These are phyloP conservation scores for Cyanoramphus novaezelandiae DNA, from an alignment of 2,113 vertebrate species.

Conservation along the genomic window DNA sequence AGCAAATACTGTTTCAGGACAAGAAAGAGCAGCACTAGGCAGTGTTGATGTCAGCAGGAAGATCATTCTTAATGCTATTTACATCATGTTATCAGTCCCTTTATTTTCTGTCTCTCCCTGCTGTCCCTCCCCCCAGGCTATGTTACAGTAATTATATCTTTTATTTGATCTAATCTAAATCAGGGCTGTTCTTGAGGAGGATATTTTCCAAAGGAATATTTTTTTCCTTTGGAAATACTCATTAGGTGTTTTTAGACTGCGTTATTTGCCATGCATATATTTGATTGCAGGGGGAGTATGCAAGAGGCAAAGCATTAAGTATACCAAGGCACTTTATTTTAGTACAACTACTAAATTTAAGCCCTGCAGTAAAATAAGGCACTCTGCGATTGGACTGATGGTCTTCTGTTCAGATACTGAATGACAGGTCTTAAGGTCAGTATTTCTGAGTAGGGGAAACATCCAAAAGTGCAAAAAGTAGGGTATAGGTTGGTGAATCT, in stretches of 20 bases:
- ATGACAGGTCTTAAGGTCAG: background rate
- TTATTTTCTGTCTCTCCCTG: background rate
- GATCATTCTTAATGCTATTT: background rate
- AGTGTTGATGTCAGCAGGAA: background rate
- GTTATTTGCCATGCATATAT: background rate
- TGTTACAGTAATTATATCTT: background rate
- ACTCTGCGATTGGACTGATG: background rate
- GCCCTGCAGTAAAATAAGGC: background rate
- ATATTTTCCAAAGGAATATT: conserved; percentile 3
- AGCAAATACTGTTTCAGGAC: background rate
- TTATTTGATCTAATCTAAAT: conserved; percentile 25
- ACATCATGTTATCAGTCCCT: background rate
- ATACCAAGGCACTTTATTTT: background rate
- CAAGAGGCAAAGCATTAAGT: background rate
- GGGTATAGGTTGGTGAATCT: background rate
- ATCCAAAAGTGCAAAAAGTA: background rate
- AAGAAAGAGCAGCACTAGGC: background rate
- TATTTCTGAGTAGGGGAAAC: background rate
- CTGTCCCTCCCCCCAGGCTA: background rate
- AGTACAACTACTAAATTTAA: background rate
- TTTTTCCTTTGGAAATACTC: conserved; percentile 13
- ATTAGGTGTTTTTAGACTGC: background rate
- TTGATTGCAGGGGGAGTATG: background rate
- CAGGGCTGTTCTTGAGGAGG: background rate
- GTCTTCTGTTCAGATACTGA: background rate